phyloP scores from a whole-genome alignment of 2,113 vertebrate species.

The Microtus ochrogaster region DNA sequence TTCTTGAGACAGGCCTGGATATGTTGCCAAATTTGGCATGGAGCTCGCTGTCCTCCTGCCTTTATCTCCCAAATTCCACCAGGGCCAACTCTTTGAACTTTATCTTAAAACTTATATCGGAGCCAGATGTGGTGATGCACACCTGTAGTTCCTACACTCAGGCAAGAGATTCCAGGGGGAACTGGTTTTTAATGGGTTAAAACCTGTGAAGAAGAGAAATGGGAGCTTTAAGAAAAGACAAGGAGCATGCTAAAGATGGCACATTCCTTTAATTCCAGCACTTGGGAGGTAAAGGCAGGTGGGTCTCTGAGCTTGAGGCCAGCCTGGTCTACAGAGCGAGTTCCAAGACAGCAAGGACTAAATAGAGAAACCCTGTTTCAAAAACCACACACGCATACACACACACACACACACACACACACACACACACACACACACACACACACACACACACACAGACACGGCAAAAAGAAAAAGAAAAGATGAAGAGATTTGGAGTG shows the following conservation, averaged over 20 bases:
- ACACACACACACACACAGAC: fast-evolving
- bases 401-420: background rate
- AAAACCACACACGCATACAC: background rate
- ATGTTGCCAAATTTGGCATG: background rate
- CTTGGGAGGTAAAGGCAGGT: background rate
- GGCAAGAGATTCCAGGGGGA: background rate
- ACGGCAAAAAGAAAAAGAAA: no score
- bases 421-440: no score
- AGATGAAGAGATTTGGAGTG: conserved; percentile 48
- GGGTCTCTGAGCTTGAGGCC: background rate
- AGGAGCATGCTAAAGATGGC: background rate
- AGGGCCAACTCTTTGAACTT: background rate
- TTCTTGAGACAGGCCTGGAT: background rate
- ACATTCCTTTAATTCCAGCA: background rate
- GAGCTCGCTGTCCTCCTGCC: background rate
- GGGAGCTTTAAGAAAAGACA: conserved; percentile 14
- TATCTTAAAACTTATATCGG: background rate
- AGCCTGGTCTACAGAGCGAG: background rate
- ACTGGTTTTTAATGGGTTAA: conserved; percentile 23
- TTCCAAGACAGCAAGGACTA: background rate
- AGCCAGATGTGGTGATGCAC: background rate
- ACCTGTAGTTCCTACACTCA: background rate
- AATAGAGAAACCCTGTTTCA: background rate
- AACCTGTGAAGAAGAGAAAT: background rate
- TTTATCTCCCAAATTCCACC: background rate